Conservation (phyloP, 2,888 invertebrate genomes). For the Spodoptera picta region DNA sequence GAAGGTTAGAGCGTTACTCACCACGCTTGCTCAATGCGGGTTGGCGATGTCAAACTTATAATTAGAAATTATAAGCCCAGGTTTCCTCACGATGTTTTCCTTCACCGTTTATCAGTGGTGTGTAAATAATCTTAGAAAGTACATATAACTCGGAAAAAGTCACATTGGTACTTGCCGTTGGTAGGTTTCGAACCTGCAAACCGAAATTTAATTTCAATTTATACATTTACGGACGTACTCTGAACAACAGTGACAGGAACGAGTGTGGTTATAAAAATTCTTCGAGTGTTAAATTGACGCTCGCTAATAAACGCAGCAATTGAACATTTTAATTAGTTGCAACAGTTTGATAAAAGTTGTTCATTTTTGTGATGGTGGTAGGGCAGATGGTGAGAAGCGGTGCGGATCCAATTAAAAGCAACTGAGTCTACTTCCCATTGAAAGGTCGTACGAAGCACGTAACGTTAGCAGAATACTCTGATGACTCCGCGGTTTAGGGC, state of each 20-base stretch:
- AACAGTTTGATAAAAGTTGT: conserved; percentile 67
- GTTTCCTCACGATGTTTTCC: no score
- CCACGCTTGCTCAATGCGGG: no score
- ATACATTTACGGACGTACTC: conserved; percentile 29
- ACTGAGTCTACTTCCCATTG: conserved; percentile 67
- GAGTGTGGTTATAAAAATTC: conserved; percentile 18
- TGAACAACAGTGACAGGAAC: conserved; percentile 36
- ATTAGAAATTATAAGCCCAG: no score
- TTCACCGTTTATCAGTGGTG: no score
- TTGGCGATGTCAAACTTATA: no score
- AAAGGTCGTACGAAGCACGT: conserved; percentile 62
- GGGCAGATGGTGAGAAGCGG: conserved; percentile 65
- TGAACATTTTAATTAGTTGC: conserved; percentile 68
- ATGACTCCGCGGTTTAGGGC: conserved; percentile 50
- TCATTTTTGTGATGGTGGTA: conserved; percentile 71
- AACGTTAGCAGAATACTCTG: conserved; percentile 53
- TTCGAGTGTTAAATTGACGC: conserved; percentile 29
- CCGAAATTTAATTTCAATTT: conserved; percentile 38
- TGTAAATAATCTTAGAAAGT: no score
- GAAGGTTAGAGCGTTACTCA: no score
- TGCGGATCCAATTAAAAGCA: conserved; percentile 77
- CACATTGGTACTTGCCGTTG: no score
- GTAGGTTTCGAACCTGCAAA: no score
- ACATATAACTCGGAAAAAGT: no score
- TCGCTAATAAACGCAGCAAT: conserved; percentile 56